Evolutionary conservation across 1,140 invertebrate genomes (phyloP).

Genomic region (Acromyrmex echinatior): DNA sequence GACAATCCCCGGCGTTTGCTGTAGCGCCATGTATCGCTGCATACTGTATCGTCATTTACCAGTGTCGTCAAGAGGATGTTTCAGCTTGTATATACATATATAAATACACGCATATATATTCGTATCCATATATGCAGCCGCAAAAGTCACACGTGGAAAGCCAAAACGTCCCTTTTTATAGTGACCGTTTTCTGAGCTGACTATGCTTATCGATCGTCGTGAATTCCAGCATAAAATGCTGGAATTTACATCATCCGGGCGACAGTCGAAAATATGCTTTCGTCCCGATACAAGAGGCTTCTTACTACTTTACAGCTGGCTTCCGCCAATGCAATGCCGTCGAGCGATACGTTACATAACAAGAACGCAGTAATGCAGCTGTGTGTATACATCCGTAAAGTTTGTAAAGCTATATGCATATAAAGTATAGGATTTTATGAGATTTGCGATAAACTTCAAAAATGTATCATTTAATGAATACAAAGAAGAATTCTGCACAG

Average conservation of each 20-base stretch:
- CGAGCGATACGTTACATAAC: slow-evolving; percentile 49
- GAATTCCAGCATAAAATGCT: slow-evolving; percentile 46
- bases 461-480: slow-evolving; percentile 7
- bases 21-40: background rate
- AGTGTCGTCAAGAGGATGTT: slow-evolving; percentile 16
- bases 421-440: slow-evolving; percentile 15
- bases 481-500: background rate
- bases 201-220: slow-evolving; percentile 41
- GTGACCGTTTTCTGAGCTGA: slow-evolving; percentile 17
- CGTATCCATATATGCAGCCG: too few relatives aligned
- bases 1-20: slow-evolving; percentile 39
- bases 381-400: background rate
- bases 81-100: slow-evolving; percentile 9
- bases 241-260: slow-evolving; percentile 41
- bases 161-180: background rate
- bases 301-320: slow-evolving; percentile 34
- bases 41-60: slow-evolving; percentile 31
- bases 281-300: slow-evolving; percentile 22
- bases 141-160: slow-evolving; percentile 18
- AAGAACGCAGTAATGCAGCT: slow-evolving; percentile 14
- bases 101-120: background rate
- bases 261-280: slow-evolving; percentile 28
- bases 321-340: slow-evolving; percentile 5
- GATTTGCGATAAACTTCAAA: slow-evolving; percentile 25
- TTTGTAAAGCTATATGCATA: background rate